Evolutionary conservation across 2,113 vertebrate genomes (phyloP), one percentile per base, ranked within the genome.

Genomic region (Galeopterus variegatus): DNA sequence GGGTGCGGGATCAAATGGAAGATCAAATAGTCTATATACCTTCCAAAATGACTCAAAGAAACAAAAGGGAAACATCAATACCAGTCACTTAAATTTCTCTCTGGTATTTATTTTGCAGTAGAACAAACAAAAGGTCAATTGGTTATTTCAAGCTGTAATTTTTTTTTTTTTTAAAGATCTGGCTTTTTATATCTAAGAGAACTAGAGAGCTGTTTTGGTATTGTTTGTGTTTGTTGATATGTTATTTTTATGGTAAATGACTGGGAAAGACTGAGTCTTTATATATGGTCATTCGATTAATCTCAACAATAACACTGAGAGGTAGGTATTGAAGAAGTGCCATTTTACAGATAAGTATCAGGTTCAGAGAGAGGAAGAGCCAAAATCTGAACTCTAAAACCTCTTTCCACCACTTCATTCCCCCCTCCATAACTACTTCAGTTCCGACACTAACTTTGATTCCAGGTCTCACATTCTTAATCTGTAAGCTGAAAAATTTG

Each of bases 61-160:
- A 91, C 58, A 84, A 90, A 65, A 85, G 33, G 36, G 50, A 89
- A 87, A 62, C 15, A 81, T 50, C 45, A 86, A 86, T 87, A 90
- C 13, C 1, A 82, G 18, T 60, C 24, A 88, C 58, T 96, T 69
- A 65, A 84, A 90, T 73, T 93, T 91, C 21, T 88, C 84, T 88
- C 28, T 56, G 18, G 41, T 64, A 95, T 67, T 96, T 62, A 54
- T 85, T 70, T 75, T 93, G 9, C n/a, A 76, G 41, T n/a, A 52
- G 58, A 89, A 93, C 17, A 90, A 95, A 87, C 24, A 86, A 70
- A 95, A 97, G 65, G 84, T 93, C 60, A 82, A 65, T 86, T 75
- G 60, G 54, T 93, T 94, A 77, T 77, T 95, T 87, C 48, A 86
- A 80, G 21, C 52, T 60, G 15, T 26, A 97, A 65, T 72, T 88